Evolutionary conservation across 2,888 invertebrate genomes (phyloP).

Genomic region (Oligia fasciuncula): DNA sequence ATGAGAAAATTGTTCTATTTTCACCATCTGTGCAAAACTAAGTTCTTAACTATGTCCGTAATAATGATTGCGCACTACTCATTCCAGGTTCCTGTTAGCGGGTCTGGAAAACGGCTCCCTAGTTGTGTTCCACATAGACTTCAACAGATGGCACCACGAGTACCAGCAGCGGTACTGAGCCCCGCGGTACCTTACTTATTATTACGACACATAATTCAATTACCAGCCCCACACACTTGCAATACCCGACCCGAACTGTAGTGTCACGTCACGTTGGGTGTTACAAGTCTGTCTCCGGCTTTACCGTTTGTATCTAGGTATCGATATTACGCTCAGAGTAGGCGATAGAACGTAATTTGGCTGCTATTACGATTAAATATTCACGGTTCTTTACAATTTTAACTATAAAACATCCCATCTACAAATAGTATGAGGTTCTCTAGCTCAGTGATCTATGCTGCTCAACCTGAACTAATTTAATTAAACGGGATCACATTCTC

Average conservation of each 20-base stretch:
- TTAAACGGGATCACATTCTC: slow-evolving; percentile 39
- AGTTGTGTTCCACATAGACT: slow-evolving; percentile 99
- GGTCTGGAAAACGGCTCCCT: slow-evolving; percentile 99
- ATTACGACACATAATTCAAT: slow-evolving; percentile 65
- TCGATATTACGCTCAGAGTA: slow-evolving; percentile 58
- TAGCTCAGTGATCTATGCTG: slow-evolving; percentile 51
- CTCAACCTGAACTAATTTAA: slow-evolving; percentile 52
- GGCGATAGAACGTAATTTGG: slow-evolving; percentile 56
- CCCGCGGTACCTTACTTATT: slow-evolving; percentile 71
- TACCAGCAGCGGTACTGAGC: slow-evolving; percentile 97
- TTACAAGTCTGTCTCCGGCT: slow-evolving; percentile 49
- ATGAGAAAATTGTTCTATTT: not conserved
- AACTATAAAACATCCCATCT: slow-evolving; percentile 14
- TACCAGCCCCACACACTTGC: slow-evolving; percentile 57
- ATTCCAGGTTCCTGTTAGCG: slow-evolving; percentile 97
- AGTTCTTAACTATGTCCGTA: not conserved
- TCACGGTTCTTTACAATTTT: slow-evolving; percentile 62
- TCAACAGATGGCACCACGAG: slow-evolving; percentile 99
- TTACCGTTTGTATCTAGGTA: slow-evolving; percentile 51
- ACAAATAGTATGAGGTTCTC: slow-evolving; percentile 31
- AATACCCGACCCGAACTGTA: slow-evolving; percentile 20
- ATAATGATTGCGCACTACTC: not conserved
- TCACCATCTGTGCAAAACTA: not conserved
- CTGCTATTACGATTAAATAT: slow-evolving; percentile 40
- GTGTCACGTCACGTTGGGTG: slow-evolving; percentile 14